Conservation (phyloP, 2,113 vertebrate genomes). For the Chlorodrepanis virens region DNA sequence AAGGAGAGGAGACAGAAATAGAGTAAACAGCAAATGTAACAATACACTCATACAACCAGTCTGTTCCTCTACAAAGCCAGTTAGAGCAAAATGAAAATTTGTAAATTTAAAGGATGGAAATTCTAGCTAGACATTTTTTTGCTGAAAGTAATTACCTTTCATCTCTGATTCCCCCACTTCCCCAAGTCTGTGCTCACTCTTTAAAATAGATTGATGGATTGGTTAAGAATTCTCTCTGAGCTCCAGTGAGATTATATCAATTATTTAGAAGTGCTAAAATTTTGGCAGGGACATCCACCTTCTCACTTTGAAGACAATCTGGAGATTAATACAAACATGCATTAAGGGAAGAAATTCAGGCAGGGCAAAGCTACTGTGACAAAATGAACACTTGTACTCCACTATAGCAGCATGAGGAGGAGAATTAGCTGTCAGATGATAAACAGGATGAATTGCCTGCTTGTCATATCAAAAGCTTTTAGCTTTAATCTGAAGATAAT, state of each 20-base stretch:
- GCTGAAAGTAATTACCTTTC: background rate
- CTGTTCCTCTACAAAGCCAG: background rate
- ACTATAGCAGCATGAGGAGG: background rate
- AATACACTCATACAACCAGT: background rate
- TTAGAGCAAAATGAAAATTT: background rate
- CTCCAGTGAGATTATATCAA: conserved; percentile 39
- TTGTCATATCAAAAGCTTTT: conserved; percentile 68
- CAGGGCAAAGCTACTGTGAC: conserved; percentile 30
- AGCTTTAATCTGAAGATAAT: conserved; percentile 67
- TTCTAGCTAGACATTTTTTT: background rate
- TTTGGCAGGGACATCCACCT: conserved; percentile 39
- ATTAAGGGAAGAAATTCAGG: conserved; percentile 39
- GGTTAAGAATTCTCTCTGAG: conserved; percentile 20
- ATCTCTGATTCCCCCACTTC: background rate
- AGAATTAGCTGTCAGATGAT: conserved; percentile 65
- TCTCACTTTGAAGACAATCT: conserved; percentile 49
- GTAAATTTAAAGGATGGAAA: background rate
- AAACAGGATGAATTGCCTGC: conserved; percentile 55
- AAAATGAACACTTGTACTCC: conserved; percentile 61
- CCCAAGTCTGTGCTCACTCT: background rate
- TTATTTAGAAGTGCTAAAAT: conserved; percentile 51
- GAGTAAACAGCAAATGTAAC: background rate
- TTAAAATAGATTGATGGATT: conserved; percentile 27
- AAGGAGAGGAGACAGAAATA: background rate
- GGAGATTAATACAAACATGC: conserved; percentile 31